Conservation (phyloP, 2,888 invertebrate species). For the Ophioninae sp. region DNA sequence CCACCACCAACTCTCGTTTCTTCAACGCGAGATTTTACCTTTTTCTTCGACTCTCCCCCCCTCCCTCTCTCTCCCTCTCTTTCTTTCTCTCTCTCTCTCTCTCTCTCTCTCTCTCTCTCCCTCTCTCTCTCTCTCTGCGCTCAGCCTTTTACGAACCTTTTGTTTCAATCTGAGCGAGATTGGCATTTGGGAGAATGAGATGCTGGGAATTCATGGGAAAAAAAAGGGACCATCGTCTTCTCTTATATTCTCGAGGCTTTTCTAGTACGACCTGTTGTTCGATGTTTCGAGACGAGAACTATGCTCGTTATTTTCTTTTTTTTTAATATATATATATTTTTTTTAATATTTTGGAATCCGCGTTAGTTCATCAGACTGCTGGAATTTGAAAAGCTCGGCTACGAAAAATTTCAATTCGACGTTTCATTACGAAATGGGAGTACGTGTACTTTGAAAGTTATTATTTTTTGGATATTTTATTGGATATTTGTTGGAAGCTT, state of each 20-base stretch:
- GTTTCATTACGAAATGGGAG: not conserved
- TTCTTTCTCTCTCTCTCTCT: slow-evolving; percentile 48
- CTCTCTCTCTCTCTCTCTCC: slow-evolving; percentile 58
- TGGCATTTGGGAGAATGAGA: slow-evolving; percentile 35
- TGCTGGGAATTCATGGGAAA: not conserved
- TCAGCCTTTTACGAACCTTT: slow-evolving; percentile 22
- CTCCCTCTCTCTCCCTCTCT: slow-evolving; percentile 57
- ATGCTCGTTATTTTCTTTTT: not conserved
- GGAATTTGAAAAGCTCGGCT: not conserved
- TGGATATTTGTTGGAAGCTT: too few species aligned
- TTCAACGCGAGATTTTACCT: slow-evolving; percentile 45
- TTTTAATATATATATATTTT: too few species aligned
- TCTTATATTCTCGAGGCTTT: slow-evolving; percentile 7
- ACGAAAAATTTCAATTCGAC: not conserved
- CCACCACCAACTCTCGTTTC: slow-evolving; percentile 57
- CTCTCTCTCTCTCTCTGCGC: slow-evolving; percentile 30
- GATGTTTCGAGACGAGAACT: not conserved
- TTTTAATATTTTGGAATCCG: not conserved
- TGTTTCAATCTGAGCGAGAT: slow-evolving; percentile 38
- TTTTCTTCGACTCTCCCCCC: not conserved
- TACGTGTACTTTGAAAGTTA: not conserved
- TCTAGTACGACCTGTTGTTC: not conserved
- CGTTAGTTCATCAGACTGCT: not conserved
- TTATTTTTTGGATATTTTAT: not conserved
- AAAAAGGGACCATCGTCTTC: not conserved